Evolutionary conservation across 2,113 vertebrate species (phyloP), one percentile per base, ranked within the genome.

Genomic region (Sander vitreus): DNA sequence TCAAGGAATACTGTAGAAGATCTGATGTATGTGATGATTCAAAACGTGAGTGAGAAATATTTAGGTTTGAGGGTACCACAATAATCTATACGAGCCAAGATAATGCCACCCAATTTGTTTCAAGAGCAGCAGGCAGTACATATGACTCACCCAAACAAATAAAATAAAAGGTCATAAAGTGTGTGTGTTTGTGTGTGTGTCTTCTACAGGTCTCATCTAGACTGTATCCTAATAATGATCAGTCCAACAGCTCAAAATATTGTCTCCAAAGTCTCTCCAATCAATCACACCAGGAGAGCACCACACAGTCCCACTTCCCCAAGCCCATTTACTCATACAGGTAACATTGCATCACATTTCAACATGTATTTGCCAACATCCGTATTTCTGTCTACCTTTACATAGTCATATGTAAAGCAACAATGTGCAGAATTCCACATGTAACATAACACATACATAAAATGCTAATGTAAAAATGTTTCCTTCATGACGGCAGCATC

Each of bases 291-390:
- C 92, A 94, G 11, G 96, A 97, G 3, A 89, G 15, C 51, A 55
- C 91, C 25, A 92, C 95, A 63, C 96, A 96, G 80, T 89, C 95
- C 5, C 94, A 96, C 67, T 99, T 97, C 81, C 97, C 98, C 19
- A 99, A 99, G 81, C 98, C 98, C 68, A 97, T 99, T 93, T 99
- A 99, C 94, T 99, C 98, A 68, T 99, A 99, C 96, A 99, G 98
- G 98, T 99, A 95, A 50, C 43, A 50, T 10, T 11, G 5, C 30
- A 60, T 47, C 33, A 27, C 8, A 6, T 48, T 13, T 64, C 8
- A 36, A 4, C 2, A 76, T 16, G 5, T 53, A 43, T 55, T 7
- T 36, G 4, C 12, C 19, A 45, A 19, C 12, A 25, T 45, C 30
- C 30, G 4, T 6, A 33, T 53, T 12, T 70, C 16, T 58, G 6